Evolutionary conservation across 2,113 vertebrate genomes (phyloP), one percentile per base, ranked within the genome.

Genomic region (Sinocyclocheilus anophthalmus): DNA sequence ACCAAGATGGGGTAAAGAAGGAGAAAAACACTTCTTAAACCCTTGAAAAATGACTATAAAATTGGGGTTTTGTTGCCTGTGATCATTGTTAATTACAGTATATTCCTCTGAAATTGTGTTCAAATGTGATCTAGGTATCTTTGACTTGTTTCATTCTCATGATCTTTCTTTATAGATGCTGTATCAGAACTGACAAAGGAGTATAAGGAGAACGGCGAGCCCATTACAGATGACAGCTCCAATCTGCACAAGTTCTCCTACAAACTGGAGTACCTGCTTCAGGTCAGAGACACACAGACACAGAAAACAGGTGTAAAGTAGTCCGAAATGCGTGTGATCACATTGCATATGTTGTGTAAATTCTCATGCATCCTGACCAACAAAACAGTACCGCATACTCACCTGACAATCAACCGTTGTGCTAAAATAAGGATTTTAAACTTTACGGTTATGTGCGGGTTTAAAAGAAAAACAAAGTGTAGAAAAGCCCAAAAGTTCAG

Each of bases 241-340:
- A 98, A 93, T 91, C 93, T 99, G 91, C 98, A 99, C 83, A 99
- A 97, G 87, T 98, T 99, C 91, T 99, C 97, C 88, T 97, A 97
- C 89, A 99, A 97, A 88, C 95, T 99, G 42, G 98, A 99, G 81
- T 99, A 99, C 84, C 95, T 99, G 89, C 91, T 99, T n/a, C 98
- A 99, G 95, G 98, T 99, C 89, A 92, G 92, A 14, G 18, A 59
- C 18, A 61, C 89, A 92, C 91, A 13, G 12, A 37, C 18, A 50
- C 59, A 42, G 9, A 48, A 22, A 61, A 67, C 22, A 24, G 7
- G 39, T 14, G 6, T 69, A 67, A 18, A 69, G 26, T 33, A 69
- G 65, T 18, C 26, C 2, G 26, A 33, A 33, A 30, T 26, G 4
- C 11, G 6, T 30, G 24, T 30, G 63, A 26, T 26, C 5, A 30